Conservation (phyloP, 2,113 vertebrate species). For the Octodon degus region DNA sequence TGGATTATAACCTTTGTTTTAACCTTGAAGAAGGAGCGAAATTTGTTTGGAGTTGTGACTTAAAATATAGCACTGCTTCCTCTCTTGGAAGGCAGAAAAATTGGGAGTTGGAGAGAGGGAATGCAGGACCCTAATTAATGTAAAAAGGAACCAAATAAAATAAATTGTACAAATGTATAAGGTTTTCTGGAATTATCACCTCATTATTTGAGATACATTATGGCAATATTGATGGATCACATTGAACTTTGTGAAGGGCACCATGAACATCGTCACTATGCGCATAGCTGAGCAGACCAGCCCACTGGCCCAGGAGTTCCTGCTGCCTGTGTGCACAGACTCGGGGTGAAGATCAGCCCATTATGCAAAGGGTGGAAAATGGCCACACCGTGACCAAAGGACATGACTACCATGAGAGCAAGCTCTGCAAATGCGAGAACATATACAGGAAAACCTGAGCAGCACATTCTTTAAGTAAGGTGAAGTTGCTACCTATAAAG, state of each 20-base stretch:
- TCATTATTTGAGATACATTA: neutral
- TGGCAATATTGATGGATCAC: constrained; percentile 10
- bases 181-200: neutral
- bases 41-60: neutral
- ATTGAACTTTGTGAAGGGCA: constrained; percentile 13
- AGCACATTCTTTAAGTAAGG: neutral
- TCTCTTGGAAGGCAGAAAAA: neutral
- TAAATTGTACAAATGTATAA: neutral
- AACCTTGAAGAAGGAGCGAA: fast-evolving
- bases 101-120: neutral
- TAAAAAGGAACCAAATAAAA: neutral
- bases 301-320: neutral
- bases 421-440: no score
- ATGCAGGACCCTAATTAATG: neutral
- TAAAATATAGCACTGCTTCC: neutral
- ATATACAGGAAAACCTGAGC: neutral
- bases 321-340: neutral
- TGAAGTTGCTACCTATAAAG: neutral
- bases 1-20: neutral
- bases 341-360: neutral
- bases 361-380: no score
- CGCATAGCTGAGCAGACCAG: neutral
- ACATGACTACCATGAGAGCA: no score
- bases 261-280: neutral
- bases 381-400: no score